Evolutionary conservation across 2,113 vertebrate species (phyloP).

Genomic region (Boleophthalmus pectinirostris): DNA sequence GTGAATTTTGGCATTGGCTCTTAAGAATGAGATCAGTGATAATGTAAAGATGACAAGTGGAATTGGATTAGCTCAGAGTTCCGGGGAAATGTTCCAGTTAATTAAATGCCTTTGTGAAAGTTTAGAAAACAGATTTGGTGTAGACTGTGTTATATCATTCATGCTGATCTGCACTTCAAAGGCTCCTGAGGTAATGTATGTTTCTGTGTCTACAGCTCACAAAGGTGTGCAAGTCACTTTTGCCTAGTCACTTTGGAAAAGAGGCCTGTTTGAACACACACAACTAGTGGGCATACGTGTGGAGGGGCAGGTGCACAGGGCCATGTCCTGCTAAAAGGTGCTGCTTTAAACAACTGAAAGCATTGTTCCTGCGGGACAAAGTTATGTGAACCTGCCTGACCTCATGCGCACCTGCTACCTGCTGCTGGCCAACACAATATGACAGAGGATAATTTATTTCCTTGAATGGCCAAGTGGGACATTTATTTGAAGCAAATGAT

Average conservation of each 20-base stretch:
- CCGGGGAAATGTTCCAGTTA: slow-evolving; percentile 49
- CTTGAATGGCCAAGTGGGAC: slow-evolving; percentile 47
- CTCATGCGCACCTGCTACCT: slow-evolving; percentile 65
- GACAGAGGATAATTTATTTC: slow-evolving; percentile 41
- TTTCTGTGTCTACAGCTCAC: neutral
- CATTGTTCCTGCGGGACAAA: slow-evolving; percentile 65
- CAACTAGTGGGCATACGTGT: slow-evolving; percentile 35
- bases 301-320: slow-evolving; percentile 61
- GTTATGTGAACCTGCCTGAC: slow-evolving; percentile 61
- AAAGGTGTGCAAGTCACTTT: slow-evolving; percentile 27
- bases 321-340: slow-evolving; percentile 45
- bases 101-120: slow-evolving; percentile 40
- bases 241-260: slow-evolving; percentile 43
- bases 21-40: slow-evolving; percentile 65
- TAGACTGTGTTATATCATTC: neutral
- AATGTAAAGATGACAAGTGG: slow-evolving; percentile 41
- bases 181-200: neutral
- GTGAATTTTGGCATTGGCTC: slow-evolving; percentile 48
- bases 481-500: slow-evolving; percentile 52
- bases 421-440: slow-evolving; percentile 45
- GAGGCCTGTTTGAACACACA: slow-evolving; percentile 22
- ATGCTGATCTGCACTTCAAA: neutral
- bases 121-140: slow-evolving; percentile 33
- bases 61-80: slow-evolving; percentile 60
- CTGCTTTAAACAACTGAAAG: slow-evolving; percentile 44